Evolutionary conservation across 2,797 vertebrate genomes (phyloP).

Genomic region (Scomberomorus guttatus): DNA sequence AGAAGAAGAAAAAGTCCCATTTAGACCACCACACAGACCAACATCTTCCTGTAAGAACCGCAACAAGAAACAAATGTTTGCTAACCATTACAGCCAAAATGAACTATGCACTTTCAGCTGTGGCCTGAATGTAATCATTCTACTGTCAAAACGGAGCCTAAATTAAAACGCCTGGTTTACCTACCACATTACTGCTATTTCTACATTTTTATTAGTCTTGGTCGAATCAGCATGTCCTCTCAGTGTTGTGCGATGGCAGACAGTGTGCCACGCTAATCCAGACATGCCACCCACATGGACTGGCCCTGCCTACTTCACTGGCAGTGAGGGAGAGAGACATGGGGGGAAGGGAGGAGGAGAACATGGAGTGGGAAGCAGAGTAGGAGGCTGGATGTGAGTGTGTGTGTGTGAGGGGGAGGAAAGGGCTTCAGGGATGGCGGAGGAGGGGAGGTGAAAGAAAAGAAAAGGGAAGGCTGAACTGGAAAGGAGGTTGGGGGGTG

Average conservation of each 20-base stretch:
- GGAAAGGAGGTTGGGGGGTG: constrained; percentile 37
- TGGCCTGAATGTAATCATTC: constrained; percentile 13
- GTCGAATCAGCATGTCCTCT: constrained; percentile 51
- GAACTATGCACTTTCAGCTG: constrained; percentile 24
- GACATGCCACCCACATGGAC: constrained; percentile 76
- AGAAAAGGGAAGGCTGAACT: constrained; percentile 40
- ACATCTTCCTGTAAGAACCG: constrained; percentile 22
- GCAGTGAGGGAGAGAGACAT: constrained; percentile 28
- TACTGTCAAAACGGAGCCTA: constrained; percentile 6
- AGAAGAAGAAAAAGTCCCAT: not conserved
- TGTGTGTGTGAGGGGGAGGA: constrained; percentile 9
- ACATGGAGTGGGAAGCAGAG: constrained; percentile 37
- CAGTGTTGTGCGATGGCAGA: constrained; percentile 45
- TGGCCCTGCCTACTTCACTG: constrained; percentile 66
- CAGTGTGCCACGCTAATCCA: constrained; percentile 73
- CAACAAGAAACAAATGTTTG: constrained; percentile 43
- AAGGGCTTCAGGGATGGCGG: constrained; percentile 41
- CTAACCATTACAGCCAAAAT: constrained; percentile 13
- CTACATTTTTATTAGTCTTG: constrained; percentile 48
- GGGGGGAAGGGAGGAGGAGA: constrained; percentile 60
- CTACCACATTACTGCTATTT: constrained; percentile 45
- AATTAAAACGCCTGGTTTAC: constrained; percentile 18
- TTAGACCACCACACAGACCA: constrained; percentile 18
- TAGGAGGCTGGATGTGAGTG: constrained; percentile 10
- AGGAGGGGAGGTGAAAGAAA: constrained; percentile 42